A percentile compares a stretch with the other conserved stretches of the same genome.
Evolutionary conservation across 2,797 vertebrate genomes (phyloP).

Genomic region (Halcyon leucocephala): DNA sequence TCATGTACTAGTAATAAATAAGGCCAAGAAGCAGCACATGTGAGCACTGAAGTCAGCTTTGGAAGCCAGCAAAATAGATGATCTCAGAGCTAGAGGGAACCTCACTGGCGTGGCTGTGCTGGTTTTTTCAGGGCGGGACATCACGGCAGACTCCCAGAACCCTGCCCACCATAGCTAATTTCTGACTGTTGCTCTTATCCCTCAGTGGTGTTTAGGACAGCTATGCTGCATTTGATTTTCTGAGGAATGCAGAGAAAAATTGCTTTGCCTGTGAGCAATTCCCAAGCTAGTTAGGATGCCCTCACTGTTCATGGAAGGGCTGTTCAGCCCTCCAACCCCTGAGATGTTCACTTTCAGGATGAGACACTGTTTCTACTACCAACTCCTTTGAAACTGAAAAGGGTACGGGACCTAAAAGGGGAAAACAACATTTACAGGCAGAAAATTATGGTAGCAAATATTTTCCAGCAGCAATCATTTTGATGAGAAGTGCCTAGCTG

Average conservation of each 20-base stretch:
- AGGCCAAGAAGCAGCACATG: background rate
- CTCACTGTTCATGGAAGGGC: background rate
- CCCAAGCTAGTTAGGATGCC: background rate
- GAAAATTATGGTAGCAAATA: background rate
- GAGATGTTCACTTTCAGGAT: background rate
- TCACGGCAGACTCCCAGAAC: background rate
- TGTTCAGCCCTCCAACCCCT: background rate
- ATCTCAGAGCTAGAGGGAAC: background rate
- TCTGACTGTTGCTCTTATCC: background rate
- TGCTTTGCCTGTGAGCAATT: rapidly evolving
- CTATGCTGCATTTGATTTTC: background rate
- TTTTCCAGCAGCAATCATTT: background rate
- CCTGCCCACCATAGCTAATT: background rate
- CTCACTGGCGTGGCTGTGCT: background rate
- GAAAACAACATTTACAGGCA: background rate
- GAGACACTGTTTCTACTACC: background rate
- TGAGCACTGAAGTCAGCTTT: background rate
- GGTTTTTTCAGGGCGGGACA: rapidly evolving
- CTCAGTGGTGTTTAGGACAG: background rate
- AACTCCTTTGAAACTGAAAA: background rate
- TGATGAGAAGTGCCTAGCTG: background rate
- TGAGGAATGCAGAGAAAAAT: background rate
- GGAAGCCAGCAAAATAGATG: background rate
- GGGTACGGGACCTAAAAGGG: background rate
- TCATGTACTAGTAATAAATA: background rate